Conservation (phyloP, 1,140 invertebrate species). For the Himalopsyche phryganea region DNA sequence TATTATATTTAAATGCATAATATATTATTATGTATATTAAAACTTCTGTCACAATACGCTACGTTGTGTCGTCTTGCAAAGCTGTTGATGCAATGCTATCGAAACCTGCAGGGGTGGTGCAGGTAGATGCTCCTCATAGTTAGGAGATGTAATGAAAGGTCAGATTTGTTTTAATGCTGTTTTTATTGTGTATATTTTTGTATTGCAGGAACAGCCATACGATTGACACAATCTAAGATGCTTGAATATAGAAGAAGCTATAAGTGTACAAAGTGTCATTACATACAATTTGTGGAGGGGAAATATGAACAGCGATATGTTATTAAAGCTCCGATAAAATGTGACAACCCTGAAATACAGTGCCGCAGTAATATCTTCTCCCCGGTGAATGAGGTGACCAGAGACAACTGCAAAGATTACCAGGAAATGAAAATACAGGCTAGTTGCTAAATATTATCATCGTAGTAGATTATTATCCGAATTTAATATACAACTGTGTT, state of each 20-base stretch:
- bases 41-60: too few species aligned
- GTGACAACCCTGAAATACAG: constrained; percentile 55
- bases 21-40: too few species aligned
- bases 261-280: constrained; percentile 75
- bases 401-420: constrained; percentile 76
- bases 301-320: constrained; percentile 66
- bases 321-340: constrained; percentile 57
- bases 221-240: constrained; percentile 72
- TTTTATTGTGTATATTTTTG: constrained; percentile 1
- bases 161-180: too few species aligned
- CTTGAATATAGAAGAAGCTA: constrained; percentile 72
- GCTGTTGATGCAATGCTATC: too few species aligned
- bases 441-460: constrained; percentile 18
- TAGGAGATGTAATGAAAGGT: too few species aligned
- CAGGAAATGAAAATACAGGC: constrained; percentile 88
- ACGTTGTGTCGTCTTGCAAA: too few species aligned
- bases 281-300: constrained; percentile 63
- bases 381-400: constrained; percentile 52
- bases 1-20: too few species aligned
- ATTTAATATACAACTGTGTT: too few species aligned
- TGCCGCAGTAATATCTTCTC: constrained; percentile 57
- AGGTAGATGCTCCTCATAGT: too few species aligned
- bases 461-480: too few species aligned
- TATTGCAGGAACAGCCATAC: constrained; percentile 68
- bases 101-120: too few species aligned